These are phyloP conservation scores for Falco concolor DNA, from an alignment of 2,797 vertebrate species.

Conservation along the genomic window DNA sequence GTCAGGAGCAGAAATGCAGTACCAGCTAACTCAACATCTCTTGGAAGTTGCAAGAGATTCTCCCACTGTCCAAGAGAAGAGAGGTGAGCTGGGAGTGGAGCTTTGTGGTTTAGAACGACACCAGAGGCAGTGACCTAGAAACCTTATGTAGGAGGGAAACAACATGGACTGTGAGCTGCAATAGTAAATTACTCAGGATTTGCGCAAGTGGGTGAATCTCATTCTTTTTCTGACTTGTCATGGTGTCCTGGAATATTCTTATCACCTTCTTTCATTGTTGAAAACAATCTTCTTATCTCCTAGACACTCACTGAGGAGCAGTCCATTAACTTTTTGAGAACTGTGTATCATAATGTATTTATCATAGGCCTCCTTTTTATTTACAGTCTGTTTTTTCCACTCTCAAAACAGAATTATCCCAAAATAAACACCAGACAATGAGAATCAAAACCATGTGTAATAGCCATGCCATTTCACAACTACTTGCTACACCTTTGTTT, in stretches of 20 bases:
- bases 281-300: background rate
- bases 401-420: conserved; percentile 15
- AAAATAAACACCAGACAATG: conserved; percentile 41
- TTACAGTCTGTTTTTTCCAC: conserved; percentile 9
- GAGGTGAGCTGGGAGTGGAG: background rate
- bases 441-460: conserved; percentile 34
- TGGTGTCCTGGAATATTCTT: background rate
- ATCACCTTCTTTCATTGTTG: background rate
- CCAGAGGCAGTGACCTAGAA: conserved; percentile 29
- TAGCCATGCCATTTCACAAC: conserved; percentile 13
- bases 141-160: background rate
- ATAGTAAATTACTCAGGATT: conserved; percentile 1
- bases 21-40: background rate
- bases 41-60: background rate
- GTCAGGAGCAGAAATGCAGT: background rate
- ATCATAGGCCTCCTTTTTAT: background rate
- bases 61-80: background rate
- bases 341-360: background rate
- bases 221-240: background rate
- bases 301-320: background rate
- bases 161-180: background rate
- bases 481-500: conserved; percentile 50
- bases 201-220: conserved; percentile 18
- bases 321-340: background rate
- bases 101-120: background rate